Base-by-base conservation (phyloP, 2,888 invertebrate genomes). In the Noctua fimbriata region DNA sequence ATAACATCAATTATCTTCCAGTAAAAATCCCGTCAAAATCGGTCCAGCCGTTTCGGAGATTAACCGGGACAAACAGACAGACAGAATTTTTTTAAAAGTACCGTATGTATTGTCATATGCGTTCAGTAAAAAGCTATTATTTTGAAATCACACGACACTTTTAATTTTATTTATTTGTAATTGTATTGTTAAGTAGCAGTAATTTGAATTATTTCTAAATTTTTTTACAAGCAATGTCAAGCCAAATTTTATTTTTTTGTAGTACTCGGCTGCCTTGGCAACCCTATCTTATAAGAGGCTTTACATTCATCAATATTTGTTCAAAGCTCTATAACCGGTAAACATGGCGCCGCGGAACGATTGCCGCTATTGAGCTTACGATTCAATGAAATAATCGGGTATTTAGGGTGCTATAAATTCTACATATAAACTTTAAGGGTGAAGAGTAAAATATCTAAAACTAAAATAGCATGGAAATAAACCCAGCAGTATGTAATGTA, bases 221-320 rank as follows among this genome's bases (percentile, higher is more conserved):
- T 74, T 69, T 74, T 41, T n/a, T 28, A n/a, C 44, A 21, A 49
- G 7, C 41, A n/a, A 49, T 81, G 28, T 16, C 21, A 41, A 47
- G 24, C 1, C 18, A 41, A 24, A 41, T 7, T 0, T 32, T 32
- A 1, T 16, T n/a, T 16, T 32, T 52, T 21, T 52, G 52, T 52
- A 9, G 21, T 52, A 52, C 21, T 4, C 47, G 41, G 41, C 49
- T 5, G 21, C 18, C 21, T 63, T 47, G 80, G 12, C 79, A 86
- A 72, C 88, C 89, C 88, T 88, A 75, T 2, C 36, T 36, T 65
- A 49, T 73, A 79, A 83, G 79, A 72, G 24, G 65, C 79, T 77
- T 81, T 82, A 63, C 82, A 84, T 88, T 89, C 81, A 84, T 84
- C 69, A 83, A 84, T 86, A 84, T 87, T 84, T 82, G 79, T 86